Percentiles rank a stretch among this genome's conserved stretches.
Conservation (phyloP, 2,888 invertebrate genomes). For the Perdita meconis region DNA sequence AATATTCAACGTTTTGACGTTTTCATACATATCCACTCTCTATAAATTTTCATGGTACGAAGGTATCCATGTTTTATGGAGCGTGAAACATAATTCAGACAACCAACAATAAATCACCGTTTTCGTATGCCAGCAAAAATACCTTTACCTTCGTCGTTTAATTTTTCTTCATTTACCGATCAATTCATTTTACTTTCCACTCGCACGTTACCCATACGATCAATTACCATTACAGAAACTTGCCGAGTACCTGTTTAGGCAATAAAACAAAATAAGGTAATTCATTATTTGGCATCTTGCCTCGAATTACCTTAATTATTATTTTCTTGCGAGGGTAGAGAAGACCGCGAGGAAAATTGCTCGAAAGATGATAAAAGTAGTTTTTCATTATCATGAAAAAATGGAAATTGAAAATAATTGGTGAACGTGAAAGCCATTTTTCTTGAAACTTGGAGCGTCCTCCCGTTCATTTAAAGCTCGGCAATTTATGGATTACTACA, state of each 20-base stretch:
- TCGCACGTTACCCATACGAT: background rate
- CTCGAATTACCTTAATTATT: no score
- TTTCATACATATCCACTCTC: background rate
- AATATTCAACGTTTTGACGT: constrained; percentile 4
- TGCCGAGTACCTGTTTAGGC: no score
- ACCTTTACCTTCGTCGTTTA: constrained; percentile 9
- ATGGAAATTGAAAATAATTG: constrained; percentile 16
- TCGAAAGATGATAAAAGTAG: background rate
- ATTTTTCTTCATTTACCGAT: constrained; percentile 6
- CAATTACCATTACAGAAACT: no score
- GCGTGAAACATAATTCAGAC: constrained; percentile 23
- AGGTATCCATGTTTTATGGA: background rate
- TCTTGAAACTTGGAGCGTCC: background rate
- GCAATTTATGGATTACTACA: constrained; percentile 20
- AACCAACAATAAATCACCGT: constrained; percentile 20
- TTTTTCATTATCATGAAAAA: background rate
- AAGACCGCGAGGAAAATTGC: background rate
- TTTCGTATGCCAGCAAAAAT: background rate
- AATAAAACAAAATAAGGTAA: no score
- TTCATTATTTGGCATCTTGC: no score
- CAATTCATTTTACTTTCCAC: background rate
- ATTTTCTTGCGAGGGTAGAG: background rate
- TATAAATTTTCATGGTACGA: constrained; percentile 33
- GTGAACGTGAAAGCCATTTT: background rate
- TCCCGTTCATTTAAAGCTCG: constrained; percentile 5